Conservation (phyloP, 2,888 invertebrate genomes). For the Phengaris arion region DNA sequence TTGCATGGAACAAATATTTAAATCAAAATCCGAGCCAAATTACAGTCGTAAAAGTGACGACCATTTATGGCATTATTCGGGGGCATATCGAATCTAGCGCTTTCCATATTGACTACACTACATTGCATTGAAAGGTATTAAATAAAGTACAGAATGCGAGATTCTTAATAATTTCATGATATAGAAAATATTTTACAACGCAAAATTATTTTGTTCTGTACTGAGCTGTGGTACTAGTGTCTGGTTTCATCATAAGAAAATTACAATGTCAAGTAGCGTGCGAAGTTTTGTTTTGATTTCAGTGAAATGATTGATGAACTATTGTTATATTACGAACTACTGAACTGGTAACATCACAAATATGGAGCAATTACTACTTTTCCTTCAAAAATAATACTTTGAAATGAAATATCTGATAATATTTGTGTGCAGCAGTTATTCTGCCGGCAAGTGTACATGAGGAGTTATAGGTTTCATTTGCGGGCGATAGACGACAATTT, state of each 20-base stretch:
- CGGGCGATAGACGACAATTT: conserved; percentile 80
- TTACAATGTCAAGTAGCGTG: no score
- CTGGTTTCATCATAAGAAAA: no score
- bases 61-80: conserved; percentile 74
- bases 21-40: conserved; percentile 67
- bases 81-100: conserved; percentile 72
- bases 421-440: conserved; percentile 34
- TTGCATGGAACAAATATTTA: conserved; percentile 75
- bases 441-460: conserved; percentile 62
- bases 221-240: no score
- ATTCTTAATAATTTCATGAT: not conserved
- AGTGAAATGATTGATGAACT: not conserved
- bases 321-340: not conserved
- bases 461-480: conserved; percentile 80
- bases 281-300: not conserved
- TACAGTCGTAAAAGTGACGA: conserved; percentile 74
- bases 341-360: not conserved
- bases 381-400: conserved; percentile 24
- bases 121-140: conserved; percentile 47
- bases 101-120: conserved; percentile 60
- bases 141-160: not conserved
- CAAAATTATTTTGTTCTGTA: no score
- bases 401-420: conserved; percentile 10
- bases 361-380: not conserved
- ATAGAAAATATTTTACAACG: no score